These are phyloP conservation scores for Sarcophaga bullata DNA, from an alignment of 1,140 invertebrate genomes.

Conservation along the genomic window DNA sequence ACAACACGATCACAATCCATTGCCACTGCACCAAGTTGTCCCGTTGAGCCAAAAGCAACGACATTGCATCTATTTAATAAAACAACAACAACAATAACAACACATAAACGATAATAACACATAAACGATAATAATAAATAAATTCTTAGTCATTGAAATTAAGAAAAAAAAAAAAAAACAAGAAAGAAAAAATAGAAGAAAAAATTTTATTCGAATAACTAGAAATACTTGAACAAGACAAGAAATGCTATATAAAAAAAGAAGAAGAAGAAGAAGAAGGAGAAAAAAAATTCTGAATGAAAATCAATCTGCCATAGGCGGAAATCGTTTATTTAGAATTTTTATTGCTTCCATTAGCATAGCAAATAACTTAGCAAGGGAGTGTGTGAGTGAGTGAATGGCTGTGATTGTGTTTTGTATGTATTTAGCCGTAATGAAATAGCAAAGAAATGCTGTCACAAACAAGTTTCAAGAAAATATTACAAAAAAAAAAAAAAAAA, in stretches of 20 bases:
- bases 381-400: background rate
- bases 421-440: too few species aligned
- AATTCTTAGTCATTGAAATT: conserved; percentile 13
- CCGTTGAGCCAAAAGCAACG: conserved; percentile 63
- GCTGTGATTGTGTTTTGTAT: background rate
- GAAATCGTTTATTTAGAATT: conserved; percentile 33
- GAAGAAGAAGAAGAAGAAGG: background rate
- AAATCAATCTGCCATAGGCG: conserved; percentile 38
- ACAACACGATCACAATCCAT: conserved; percentile 85
- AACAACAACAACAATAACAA: conserved; percentile 17
- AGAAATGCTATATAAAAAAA: background rate
- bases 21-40: conserved; percentile 63
- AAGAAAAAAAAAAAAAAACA: too few species aligned
- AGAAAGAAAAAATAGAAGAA: conserved; percentile 13
- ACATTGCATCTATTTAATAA: conserved; percentile 60
- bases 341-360: conserved; percentile 31
- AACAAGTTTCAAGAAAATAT: background rate
- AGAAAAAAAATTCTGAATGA: conserved; percentile 15
- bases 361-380: background rate
- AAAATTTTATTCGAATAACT: too few species aligned
- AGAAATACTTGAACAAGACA: conserved; percentile 13
- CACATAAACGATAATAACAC: background rate
- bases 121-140: conserved; percentile 20
- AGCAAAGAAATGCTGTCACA: background rate
- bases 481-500: background rate